phyloP scores from a whole-genome alignment of 1,140 invertebrate species.

The Micrasema minimum region DNA sequence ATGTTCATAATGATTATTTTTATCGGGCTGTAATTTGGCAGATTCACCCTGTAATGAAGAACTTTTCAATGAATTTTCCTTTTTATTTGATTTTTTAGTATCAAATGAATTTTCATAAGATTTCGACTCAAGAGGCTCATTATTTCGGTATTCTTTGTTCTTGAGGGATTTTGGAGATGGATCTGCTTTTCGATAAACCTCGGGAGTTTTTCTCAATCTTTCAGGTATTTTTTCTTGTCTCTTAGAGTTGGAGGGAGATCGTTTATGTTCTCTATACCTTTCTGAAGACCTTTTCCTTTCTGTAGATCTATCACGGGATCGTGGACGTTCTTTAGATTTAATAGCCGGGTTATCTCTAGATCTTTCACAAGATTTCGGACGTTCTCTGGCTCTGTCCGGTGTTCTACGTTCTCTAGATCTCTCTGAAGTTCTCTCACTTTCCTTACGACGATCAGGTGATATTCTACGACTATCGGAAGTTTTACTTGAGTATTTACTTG shows the following conservation, averaged over 20 bases:
- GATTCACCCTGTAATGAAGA: neutral
- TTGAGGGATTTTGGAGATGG: neutral
- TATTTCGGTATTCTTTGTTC: conserved; percentile 7
- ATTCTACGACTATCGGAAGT: neutral
- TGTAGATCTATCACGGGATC: conserved; percentile 2
- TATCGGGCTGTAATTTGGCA: neutral
- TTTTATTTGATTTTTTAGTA: neutral
- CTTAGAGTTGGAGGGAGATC: conserved; percentile 1
- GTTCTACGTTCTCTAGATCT: conserved; percentile 27
- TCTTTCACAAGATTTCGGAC: neutral
- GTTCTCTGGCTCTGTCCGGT: conserved; percentile 15
- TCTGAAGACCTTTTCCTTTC: conserved; percentile 1
- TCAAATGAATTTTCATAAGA: conserved; percentile 3
- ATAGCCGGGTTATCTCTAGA: conserved; percentile 17
- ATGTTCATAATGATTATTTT: neutral
- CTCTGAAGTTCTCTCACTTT: conserved; percentile 5
- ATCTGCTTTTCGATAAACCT: neutral
- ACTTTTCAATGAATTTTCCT: neutral
- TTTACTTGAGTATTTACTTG: neutral
- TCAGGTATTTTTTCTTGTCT: conserved; percentile 7
- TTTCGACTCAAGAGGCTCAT: neutral
- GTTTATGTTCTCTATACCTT: conserved; percentile 10
- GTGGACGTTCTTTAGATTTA: neutral
- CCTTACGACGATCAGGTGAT: conserved; percentile 10
- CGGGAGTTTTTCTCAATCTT: conserved; percentile 14